Base-by-base conservation (phyloP, 2,797 vertebrate genomes). In the Propithecus perrieri region DNA sequence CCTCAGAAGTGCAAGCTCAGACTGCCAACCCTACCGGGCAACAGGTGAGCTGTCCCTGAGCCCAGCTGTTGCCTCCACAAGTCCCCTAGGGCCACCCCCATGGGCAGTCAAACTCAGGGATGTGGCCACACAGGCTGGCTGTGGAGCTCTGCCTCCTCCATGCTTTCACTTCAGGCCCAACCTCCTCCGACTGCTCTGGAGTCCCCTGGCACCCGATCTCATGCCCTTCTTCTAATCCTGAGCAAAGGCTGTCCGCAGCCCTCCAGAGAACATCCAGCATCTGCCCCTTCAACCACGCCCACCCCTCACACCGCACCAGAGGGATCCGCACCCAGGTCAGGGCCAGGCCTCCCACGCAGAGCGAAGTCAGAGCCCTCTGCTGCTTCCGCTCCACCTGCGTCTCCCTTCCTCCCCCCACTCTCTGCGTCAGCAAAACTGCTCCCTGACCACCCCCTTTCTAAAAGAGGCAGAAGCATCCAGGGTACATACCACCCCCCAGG, bases 231-330 rank as follows among this genome's bases (percentile, higher is more conserved):
- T 38, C 28, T 30, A n/a, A 72, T 28, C 55, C 61, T 57, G 30
- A 48, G 72, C 46, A 89, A 48, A 85, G 50, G 63, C 24, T 57
- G 18, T 50, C 57, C 71, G 4, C 38, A n/a, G 61, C 59, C 48
- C 91, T 81, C 80, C 35, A 33, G 8, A 63, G 48, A 2, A 4
- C 28, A 24, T 30, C 72, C 41, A 85, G 86, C 13, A 76, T 20
- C 79, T 0, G 0, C 22, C 28, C 48, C 14, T n/a, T 33, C 41
- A 13, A 7, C 7, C 7, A 22, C 0, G 14, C 11, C 3, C 0
- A 2, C 30, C 28, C 57, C 13, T 38, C 33, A 33, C 4, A 26
- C 0, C 0, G 2, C 17, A 41, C 63, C 17, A 1, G 33, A 46
- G 12, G 33, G 35, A 2, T 5, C 7, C 61, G 30, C 89, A 33